Evolutionary conservation across 2,113 vertebrate genomes (phyloP), one percentile per base, ranked within the genome.

Genomic region (Saguinus midas): DNA sequence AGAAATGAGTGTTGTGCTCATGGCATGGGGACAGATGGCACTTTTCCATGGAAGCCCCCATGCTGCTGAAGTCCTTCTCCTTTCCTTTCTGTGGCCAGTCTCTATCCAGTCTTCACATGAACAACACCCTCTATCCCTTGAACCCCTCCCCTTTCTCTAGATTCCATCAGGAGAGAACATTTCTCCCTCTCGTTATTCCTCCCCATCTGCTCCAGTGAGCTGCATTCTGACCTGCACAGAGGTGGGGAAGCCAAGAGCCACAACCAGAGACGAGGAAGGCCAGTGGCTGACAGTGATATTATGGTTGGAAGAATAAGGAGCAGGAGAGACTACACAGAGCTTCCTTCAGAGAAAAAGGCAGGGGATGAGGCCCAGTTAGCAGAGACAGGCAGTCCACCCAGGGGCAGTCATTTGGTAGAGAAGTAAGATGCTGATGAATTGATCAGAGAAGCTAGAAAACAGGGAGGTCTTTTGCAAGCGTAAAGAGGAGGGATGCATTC

Each of bases 201-300:
- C 50, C 48, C 27, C 18, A 20, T 1, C 68, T 55, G 14, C 70
- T 40, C 40, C n/a, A 4, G 37, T 0, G 25, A 72, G 48, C 18
- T 1, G 1, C 13, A 0, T 58, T 40, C 58, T 55, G 50, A 70
- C 85, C 61, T 20, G 2, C 5, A 1, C 0, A 0, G 5, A 87
- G 32, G n/a, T 0, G 3, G 25, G 52, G 25, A 5, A 52, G 40
- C 29, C 84, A 20, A 57, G 68, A 52, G 43, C 21, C 17, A 73
- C 37, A 3, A 6, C 14, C 48, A 35, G 25, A 83, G 58, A 37
- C 6, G 21, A 55, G 27, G 2, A 7, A 23, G n/a, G 32, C 6
- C 0, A 0, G 25, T 23, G 57, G 83, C 27, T 18, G 37, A 64
- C 27, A 8, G 50, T 13, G 61, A 40, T 3, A 3, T 50, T 18